Conservation (phyloP, 2,113 vertebrate genomes). For the Lepus europaeus region DNA sequence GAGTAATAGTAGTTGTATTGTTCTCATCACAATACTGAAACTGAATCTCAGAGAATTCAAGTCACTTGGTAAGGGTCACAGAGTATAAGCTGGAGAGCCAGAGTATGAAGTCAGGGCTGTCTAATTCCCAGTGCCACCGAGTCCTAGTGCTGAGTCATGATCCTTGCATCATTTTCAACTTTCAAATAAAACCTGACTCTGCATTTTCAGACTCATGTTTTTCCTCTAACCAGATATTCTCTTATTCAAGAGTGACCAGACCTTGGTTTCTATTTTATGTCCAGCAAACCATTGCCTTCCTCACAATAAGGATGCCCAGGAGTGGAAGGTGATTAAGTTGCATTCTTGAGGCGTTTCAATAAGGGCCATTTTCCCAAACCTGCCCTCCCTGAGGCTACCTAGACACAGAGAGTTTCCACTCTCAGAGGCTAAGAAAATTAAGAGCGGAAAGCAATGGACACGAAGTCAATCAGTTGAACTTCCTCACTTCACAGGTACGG, state of each 20-base stretch:
- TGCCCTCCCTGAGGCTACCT: neutral
- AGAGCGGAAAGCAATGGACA: neutral
- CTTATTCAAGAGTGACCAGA: neutral
- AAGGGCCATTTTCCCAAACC: neutral
- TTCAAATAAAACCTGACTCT: neutral
- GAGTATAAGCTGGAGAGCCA: neutral
- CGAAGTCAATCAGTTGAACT: neutral
- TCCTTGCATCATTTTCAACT: neutral
- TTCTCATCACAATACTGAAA: neutral
- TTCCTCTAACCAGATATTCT: neutral
- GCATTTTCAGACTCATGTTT: neutral
- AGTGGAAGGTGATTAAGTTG: neutral
- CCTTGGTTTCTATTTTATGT: neutral
- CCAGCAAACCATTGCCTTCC: neutral
- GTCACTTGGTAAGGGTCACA: neutral
- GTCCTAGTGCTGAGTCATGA: neutral
- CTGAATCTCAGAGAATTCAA: neutral
- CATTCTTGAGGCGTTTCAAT: neutral
- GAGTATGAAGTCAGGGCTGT: neutral
- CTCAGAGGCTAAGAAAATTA: neutral
- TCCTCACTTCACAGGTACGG: neutral
- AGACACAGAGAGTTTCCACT: neutral
- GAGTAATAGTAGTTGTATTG: neutral
- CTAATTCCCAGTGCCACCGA: neutral
- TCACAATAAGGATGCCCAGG: neutral